Base-by-base conservation (phyloP, 1,140 invertebrate species). In the Drosophila subpulchrella region DNA sequence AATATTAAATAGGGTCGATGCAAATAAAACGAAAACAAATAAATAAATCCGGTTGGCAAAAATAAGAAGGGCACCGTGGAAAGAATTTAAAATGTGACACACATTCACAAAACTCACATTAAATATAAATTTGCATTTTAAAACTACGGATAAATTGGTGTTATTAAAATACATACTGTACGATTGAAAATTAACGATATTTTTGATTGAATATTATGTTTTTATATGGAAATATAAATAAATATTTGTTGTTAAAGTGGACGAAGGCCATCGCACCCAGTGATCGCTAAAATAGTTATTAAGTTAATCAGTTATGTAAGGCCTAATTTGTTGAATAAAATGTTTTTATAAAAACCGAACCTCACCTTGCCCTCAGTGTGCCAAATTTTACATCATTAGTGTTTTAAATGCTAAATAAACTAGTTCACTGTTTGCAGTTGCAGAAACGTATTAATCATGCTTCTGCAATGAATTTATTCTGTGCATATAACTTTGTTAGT, bases 1-100 rank as follows among this genome's bases (percentile, higher is more conserved):
- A 71, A 66, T 67, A 59, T 81, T 79, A 17, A 73, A 79, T 66
- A 27, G 32, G 30, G 17, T 3, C 3, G 10, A 38, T 32, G 27
- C n/a, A 48, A 30, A 30, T 48, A 48, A 30, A 48, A n/a, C 20
- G 24, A 30, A 27, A 42, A 15, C 10, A 15, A 42, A 44, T 32
- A 32, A 42, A 24, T 32, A 58, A 57, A 57, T 32, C 27, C 6
- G 11, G 17, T 27, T 24, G 24, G 39, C 46, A 27, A 27, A 13
- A 7, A 44, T 42, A 32, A 15, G 32, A 44, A 11, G 30, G n/a
- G n/a, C 32, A 11, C 15, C n/a, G 32, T 13, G 15, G 11, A 13
- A 41, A 44, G n/a, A 20, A 34, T 44, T 32, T 34, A 42, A 47
- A 47, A 24, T 11, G 27, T 47, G 24, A n/a, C 6, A n/a, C 13